Evolutionary conservation across 2,888 invertebrate genomes (phyloP).

Genomic region (Hecatera dysodea): DNA sequence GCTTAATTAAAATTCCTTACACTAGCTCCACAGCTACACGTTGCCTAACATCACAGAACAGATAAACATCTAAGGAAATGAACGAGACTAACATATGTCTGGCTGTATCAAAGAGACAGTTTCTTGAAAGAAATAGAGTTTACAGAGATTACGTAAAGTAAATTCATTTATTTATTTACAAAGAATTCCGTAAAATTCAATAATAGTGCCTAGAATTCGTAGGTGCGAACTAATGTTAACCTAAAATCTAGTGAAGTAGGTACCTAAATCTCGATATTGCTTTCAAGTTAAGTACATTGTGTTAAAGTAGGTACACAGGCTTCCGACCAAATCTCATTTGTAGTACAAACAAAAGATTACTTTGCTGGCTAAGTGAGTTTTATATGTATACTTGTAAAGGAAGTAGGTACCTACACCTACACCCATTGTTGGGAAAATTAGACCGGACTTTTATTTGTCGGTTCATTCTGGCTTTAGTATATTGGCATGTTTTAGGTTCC

Average conservation of each 20-base stretch:
- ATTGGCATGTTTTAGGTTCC: neutral
- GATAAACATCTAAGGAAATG: no score
- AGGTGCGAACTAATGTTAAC: neutral
- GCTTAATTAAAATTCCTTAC: no score
- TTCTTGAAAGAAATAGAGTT: no score
- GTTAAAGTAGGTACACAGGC: neutral
- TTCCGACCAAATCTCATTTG: constrained; percentile 14
- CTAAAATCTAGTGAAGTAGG: neutral
- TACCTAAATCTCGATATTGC: constrained; percentile 4
- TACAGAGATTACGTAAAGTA: no score
- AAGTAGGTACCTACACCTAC: no score
- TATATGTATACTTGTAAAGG: constrained; percentile 1
- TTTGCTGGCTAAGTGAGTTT: constrained; percentile 8
- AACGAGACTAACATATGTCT: no score
- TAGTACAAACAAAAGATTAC: constrained; percentile 15
- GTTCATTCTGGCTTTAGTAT: neutral
- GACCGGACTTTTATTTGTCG: neutral
- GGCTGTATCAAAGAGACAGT: no score
- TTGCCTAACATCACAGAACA: no score
- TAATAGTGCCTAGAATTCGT: neutral
- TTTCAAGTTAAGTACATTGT: constrained; percentile 24
- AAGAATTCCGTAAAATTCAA: no score
- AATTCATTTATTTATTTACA: no score
- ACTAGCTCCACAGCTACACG: no score
- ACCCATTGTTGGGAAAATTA: neutral